A percentile compares a stretch with the other conserved stretches of the same genome.
Evolutionary conservation across 1,140 invertebrate species (phyloP).

Genomic region (Battus philenor): DNA sequence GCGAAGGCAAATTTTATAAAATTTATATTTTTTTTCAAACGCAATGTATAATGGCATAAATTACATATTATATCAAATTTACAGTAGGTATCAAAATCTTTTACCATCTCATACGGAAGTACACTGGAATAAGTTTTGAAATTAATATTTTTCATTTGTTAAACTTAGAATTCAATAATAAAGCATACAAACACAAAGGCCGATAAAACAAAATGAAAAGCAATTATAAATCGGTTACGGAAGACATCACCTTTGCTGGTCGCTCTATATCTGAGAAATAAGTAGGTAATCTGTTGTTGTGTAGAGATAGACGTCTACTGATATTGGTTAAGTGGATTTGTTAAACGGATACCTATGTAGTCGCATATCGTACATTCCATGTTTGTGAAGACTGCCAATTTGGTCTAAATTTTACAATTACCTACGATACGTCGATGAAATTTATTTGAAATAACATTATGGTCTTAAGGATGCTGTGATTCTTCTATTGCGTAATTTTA

Average conservation of each 20-base stretch:
- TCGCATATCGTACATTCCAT: conserved; percentile 76
- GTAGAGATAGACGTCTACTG: conserved; percentile 65
- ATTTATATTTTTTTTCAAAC: too few relatives aligned
- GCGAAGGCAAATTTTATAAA: too few relatives aligned
- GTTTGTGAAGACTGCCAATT: conserved; percentile 75
- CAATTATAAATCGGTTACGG: too few relatives aligned
- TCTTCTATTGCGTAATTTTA: conserved; percentile 74
- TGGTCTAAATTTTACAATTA: conserved; percentile 75
- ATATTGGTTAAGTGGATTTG: conserved; percentile 70
- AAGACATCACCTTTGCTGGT: conserved; percentile 37
- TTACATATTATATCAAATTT: too few relatives aligned
- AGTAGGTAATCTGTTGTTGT: conserved; percentile 67
- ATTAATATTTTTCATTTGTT: too few relatives aligned
- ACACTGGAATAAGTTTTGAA: too few relatives aligned
- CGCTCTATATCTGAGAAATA: conserved; percentile 43
- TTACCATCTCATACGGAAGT: too few relatives aligned
- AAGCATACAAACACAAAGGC: too few relatives aligned
- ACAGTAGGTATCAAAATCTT: too few relatives aligned
- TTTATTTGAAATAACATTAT: conserved; percentile 71
- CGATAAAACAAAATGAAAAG: too few relatives aligned
- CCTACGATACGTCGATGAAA: conserved; percentile 69
- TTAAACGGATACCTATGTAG: conserved; percentile 72
- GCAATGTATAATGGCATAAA: too few relatives aligned
- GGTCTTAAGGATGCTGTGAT: conserved; percentile 75
- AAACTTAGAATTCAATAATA: too few relatives aligned